A percentile compares a stretch with the other conserved stretches of the same genome.
Conservation (phyloP, 1,140 invertebrate species). For the Mamestra configurata region DNA sequence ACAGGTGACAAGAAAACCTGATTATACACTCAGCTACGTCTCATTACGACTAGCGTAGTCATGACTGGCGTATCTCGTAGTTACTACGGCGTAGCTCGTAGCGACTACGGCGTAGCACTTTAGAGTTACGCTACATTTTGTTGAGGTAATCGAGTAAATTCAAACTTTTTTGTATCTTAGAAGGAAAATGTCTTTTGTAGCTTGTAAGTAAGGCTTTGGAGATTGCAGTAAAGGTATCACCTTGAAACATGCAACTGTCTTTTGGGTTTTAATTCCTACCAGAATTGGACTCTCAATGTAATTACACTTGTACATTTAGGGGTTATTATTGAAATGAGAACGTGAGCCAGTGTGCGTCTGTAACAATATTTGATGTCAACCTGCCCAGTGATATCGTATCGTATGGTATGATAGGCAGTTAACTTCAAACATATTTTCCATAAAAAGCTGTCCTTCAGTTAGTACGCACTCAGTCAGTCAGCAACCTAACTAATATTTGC, state of each 20-base stretch:
- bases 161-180: not conserved
- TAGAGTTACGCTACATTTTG: not conserved
- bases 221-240: not conserved
- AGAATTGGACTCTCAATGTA: too few relatives aligned
- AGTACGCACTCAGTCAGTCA: too few relatives aligned
- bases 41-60: not conserved
- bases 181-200: not conserved
- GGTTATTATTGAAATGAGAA: too few relatives aligned
- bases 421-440: too few relatives aligned
- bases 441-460: not conserved
- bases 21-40: conserved; percentile 9
- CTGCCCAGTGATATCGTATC: too few relatives aligned
- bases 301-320: too few relatives aligned
- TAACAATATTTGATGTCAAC: too few relatives aligned
- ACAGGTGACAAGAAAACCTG: not conserved
- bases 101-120: conserved; percentile 24
- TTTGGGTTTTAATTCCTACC: too few relatives aligned
- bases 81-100: conserved; percentile 20
- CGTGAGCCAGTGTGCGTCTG: too few relatives aligned
- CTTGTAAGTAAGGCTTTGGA: not conserved
- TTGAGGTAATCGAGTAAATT: conserved; percentile 9
- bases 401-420: too few relatives aligned
- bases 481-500: too few relatives aligned
- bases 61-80: not conserved
- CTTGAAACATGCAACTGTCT: too few relatives aligned